Percentiles rank a stretch among this genome's conserved stretches.
These are phyloP conservation scores for Sebastes cheni DNA, from an alignment of 2,797 vertebrate genomes.

Conservation along the genomic window DNA sequence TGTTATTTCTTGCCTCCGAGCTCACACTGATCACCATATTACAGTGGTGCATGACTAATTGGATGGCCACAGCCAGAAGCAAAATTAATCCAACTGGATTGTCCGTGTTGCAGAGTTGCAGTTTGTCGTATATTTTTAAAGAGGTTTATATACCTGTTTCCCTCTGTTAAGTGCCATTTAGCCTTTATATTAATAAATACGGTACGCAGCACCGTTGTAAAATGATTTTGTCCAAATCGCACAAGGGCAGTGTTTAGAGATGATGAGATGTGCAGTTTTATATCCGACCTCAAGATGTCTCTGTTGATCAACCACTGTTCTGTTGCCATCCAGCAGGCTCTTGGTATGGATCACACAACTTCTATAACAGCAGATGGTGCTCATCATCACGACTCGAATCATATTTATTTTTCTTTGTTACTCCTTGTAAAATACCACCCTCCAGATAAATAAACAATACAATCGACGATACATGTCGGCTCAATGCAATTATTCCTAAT, in stretches of 20 bases:
- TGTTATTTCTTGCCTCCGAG: slow-evolving; percentile 76
- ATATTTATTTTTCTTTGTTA: slow-evolving; percentile 67
- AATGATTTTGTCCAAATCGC: slow-evolving; percentile 9
- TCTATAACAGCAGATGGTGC: slow-evolving; percentile 65
- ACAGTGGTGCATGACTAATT: slow-evolving; percentile 81
- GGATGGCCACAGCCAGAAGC: slow-evolving; percentile 50
- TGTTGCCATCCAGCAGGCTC: neutral
- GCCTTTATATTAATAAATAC: neutral
- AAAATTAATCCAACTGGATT: slow-evolving; percentile 55
- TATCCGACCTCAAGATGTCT: slow-evolving; percentile 72
- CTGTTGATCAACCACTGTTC: slow-evolving; percentile 64
- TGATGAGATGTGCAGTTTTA: slow-evolving; percentile 12
- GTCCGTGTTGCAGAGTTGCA: slow-evolving; percentile 38
- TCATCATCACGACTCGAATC: slow-evolving; percentile 57
- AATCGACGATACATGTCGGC: slow-evolving; percentile 51
- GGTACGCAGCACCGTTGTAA: neutral
- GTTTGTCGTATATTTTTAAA: neutral
- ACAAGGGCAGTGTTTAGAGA: neutral
- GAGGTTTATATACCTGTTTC: neutral
- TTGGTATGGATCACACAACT: slow-evolving; percentile 55
- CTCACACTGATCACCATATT: slow-evolving; percentile 76
- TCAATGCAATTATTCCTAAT: slow-evolving; percentile 74
- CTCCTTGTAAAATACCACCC: slow-evolving; percentile 63
- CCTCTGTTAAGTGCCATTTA: neutral
- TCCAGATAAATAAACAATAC: slow-evolving; percentile 71